phyloP scores from a whole-genome alignment of 2,113 vertebrate species.

The Emydocephalus ijimae region DNA sequence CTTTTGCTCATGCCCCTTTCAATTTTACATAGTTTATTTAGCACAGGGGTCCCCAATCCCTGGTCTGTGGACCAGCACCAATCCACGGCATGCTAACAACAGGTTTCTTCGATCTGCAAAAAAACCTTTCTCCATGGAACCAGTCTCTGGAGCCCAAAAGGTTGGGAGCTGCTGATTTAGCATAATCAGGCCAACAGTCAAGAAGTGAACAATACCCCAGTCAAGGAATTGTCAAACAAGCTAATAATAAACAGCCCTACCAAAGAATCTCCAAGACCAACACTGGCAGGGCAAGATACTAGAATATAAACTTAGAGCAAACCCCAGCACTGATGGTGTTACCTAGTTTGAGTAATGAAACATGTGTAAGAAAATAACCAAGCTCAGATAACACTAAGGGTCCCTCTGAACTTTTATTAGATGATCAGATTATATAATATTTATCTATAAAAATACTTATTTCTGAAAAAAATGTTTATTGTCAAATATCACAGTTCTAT shows the following conservation, averaged over 20 bases:
- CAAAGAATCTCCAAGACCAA: neutral
- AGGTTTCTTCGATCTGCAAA: neutral
- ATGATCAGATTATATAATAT: neutral
- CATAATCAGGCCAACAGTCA: neutral
- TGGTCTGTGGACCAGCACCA: neutral
- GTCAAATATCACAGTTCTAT: conserved; percentile 37
- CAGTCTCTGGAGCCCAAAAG: neutral
- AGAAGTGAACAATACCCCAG: neutral
- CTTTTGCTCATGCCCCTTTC: neutral
- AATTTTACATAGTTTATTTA: conserved; percentile 2
- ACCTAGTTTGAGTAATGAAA: neutral
- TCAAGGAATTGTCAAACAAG: neutral
- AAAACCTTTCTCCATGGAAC: neutral
- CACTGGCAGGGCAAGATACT: neutral
- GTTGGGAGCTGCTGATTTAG: no score
- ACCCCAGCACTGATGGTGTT: neutral
- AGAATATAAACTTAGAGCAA: neutral
- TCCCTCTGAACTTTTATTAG: neutral
- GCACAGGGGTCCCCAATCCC: neutral
- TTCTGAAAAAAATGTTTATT: neutral
- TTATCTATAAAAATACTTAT: neutral
- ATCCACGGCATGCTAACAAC: neutral
- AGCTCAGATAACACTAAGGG: neutral
- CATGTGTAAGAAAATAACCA: neutral
- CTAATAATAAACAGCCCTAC: neutral